Evolutionary conservation across 2,888 invertebrate genomes (phyloP).

Genomic region (Tricholauxania praeusta): DNA sequence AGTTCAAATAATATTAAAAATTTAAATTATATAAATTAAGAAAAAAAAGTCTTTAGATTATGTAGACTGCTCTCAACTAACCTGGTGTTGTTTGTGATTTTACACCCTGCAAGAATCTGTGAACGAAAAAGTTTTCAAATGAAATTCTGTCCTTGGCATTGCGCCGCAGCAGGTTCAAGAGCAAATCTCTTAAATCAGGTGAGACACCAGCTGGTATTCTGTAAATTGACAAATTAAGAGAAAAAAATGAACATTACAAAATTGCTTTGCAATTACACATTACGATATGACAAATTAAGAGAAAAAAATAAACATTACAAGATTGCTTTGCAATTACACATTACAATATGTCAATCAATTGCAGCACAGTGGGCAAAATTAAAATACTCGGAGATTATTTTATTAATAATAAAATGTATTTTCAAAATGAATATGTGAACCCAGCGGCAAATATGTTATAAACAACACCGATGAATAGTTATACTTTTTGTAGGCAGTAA

Average conservation of each 20-base stretch:
- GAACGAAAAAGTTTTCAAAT: conserved; percentile 95
- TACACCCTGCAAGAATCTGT: conserved; percentile 85
- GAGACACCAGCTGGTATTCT: conserved; percentile 97
- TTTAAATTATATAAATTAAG: not conserved
- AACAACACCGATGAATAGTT: no score
- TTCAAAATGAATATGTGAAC: no score
- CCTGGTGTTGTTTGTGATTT: conserved; percentile 70
- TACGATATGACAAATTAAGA: conserved; percentile 5
- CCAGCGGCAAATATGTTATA: no score
- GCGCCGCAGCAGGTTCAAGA: conserved; percentile 88
- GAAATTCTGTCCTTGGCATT: conserved; percentile 96
- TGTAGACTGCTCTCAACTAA: conserved; percentile 45
- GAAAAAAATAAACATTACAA: not conserved
- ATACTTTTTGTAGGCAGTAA: no score
- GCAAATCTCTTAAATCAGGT: conserved; percentile 85
- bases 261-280: conserved; percentile 23
- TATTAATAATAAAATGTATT: conserved; percentile 13
- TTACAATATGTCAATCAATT: conserved; percentile 23
- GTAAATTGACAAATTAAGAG: conserved; percentile 41
- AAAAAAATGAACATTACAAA: not conserved
- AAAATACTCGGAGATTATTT: conserved; percentile 18
- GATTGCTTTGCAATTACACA: conserved; percentile 20
- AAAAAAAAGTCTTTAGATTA: conserved; percentile 3
- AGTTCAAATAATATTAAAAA: conserved; percentile 1
- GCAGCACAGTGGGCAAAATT: conserved; percentile 36